Evolutionary conservation across 2,113 vertebrate species (phyloP).

Genomic region (Daubentonia madagascariensis): DNA sequence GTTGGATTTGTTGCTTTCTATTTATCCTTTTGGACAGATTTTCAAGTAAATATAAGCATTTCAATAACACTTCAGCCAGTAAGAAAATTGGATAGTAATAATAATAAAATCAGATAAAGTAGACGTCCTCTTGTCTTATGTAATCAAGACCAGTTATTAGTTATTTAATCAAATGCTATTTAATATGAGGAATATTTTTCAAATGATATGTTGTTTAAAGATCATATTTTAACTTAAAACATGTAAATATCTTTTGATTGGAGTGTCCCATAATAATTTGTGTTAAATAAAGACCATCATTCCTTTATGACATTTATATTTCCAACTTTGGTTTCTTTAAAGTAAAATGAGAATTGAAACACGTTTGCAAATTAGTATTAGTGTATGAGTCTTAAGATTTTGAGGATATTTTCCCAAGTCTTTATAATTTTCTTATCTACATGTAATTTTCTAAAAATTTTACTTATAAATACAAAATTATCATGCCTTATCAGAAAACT

Average conservation of each 20-base stretch:
- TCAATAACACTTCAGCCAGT: not conserved
- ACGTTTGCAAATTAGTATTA: not conserved
- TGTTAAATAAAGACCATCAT: not conserved
- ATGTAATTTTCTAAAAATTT: not conserved
- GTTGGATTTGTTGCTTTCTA: not conserved
- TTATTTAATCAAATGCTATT: not conserved
- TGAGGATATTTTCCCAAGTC: not conserved
- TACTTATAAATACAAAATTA: not conserved
- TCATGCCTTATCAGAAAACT: not conserved
- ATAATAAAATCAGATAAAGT: slow-evolving; percentile 11
- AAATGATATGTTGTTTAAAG: not conserved
- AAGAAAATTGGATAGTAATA: not conserved
- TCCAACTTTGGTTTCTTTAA: not conserved
- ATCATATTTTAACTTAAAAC: not conserved
- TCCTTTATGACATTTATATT: not conserved
- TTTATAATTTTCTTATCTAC: not conserved
- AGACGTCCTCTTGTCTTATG: not conserved
- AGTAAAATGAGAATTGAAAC: not conserved
- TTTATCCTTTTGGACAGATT: not conserved
- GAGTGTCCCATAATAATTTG: not conserved
- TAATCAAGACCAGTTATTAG: not conserved
- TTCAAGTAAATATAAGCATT: not conserved
- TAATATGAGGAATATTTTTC: not conserved
- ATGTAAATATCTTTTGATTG: not conserved
- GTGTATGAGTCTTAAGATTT: not conserved